Base-by-base conservation (phyloP, 2,797 vertebrate species). In the Tapera naevia region DNA sequence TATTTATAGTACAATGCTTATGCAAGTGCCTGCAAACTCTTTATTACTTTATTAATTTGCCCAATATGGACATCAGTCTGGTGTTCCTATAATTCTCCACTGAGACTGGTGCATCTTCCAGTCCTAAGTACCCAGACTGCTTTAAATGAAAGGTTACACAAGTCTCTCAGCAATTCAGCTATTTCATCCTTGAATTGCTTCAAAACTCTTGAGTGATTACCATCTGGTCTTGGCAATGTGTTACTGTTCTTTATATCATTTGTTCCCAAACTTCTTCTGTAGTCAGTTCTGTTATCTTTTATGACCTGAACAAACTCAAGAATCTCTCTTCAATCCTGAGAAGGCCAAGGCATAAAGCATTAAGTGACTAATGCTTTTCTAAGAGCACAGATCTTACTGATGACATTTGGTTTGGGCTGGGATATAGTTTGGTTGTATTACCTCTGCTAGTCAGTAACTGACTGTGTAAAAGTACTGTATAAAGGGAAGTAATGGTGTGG, bases 171-270 rank as follows among this genome's bases (percentile, higher is more conserved):
- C 16, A 93, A 92, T 79, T 81, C 58, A 92, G 46, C 74, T 93
- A 81, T 75, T 91, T 94, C 87, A 92, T 95, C 89, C 89, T 91
- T 91, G 74, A 92, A 81, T 75, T 95, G 37, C 74, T 87, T 92
- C 89, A 94, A 89, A 89, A 66, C 74, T 95, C 84, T 75, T 85
- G 81, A 94, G 79, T 91, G 87, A 94, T 91, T 85, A 89, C 91
- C 93, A 94, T 93, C 89, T 95, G 87, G 71, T 89, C 87, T 82
- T 81, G 46, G 45, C 62, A 95, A 86, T 43, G 58, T 92, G 78
- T 78, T 86, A 9, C 76, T 60, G 61, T 57, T 93, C 89, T 64
- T 84, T 75, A 61, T 45, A 72, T 69, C 39, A n/a, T 84, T 92
- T 84, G 60, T 57, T 54, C 32, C 35, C 32, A 41, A 79, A 75